Conservation (phyloP, 1,140 invertebrate genomes). For the Chymomyza costata region DNA sequence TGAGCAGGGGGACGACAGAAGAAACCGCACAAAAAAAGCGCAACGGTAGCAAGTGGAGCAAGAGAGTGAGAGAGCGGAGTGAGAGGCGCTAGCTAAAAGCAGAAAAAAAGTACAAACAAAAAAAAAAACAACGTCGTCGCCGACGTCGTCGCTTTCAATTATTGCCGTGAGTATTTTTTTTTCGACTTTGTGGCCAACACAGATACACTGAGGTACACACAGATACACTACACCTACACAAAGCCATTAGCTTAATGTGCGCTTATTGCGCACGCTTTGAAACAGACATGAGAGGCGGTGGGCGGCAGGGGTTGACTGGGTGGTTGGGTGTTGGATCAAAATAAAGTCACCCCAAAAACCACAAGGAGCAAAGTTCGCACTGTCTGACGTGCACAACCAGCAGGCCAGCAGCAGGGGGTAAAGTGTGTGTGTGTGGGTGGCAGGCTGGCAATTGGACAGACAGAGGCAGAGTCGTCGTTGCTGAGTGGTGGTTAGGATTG, state of each 20-base stretch:
- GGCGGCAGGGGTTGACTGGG: constrained; percentile 25
- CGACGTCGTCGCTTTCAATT: constrained; percentile 51
- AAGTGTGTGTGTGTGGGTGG: background rate
- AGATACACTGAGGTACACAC: background rate
- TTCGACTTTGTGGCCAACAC: constrained; percentile 36
- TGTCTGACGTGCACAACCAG: no score
- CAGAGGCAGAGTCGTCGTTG: no score
- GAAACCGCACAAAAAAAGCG: constrained; percentile 26
- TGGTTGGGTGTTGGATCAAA: background rate
- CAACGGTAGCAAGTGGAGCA: constrained; percentile 18
- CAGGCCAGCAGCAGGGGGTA: no score
- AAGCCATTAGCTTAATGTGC: constrained; percentile 68
- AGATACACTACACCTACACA: constrained; percentile 21
- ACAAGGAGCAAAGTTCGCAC: constrained; percentile 42
- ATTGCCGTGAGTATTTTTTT: constrained; percentile 29
- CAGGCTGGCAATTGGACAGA: no score
- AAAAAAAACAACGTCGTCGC: background rate
- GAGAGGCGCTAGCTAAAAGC: constrained; percentile 37
- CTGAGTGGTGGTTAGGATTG: no score
- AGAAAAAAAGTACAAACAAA: no score
- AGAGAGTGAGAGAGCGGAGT: constrained; percentile 21
- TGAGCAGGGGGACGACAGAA: constrained; percentile 1
- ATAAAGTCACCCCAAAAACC: constrained; percentile 29
- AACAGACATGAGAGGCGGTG: constrained; percentile 31
- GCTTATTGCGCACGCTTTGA: constrained; percentile 70